Evolutionary conservation across 2,888 invertebrate genomes (phyloP), one percentile per base, ranked within the genome.

Genomic region (Lutraria lutraria): DNA sequence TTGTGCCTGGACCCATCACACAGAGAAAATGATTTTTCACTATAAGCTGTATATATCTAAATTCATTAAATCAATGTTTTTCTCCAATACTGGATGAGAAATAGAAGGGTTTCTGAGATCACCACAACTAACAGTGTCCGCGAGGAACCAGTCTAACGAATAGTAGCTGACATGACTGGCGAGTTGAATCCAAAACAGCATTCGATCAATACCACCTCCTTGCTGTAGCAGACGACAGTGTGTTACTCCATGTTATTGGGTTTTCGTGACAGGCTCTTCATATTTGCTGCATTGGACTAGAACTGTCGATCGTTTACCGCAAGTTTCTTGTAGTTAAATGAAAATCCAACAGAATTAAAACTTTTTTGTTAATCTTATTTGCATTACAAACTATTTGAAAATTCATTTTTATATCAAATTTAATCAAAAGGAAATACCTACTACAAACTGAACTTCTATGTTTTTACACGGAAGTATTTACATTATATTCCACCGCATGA

Each of bases 21-120:
- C 60, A 80, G 80, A 72, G 43, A 79, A 68, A 88, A 52, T 60
- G 63, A 68, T 76, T 19, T 76, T 85, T 81, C 56, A 60, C 80
- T 88, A 83, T 86, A 85, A 86, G 87, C 85, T 81, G 79, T 85
- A 86, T 86, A 86, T 81, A 88, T 87, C 89, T 89, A 87, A 89
- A 86, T 89, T 83, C 88, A 86, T 89, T 85, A 87, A 91, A 91
- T 91, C 91, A 88, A 91, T 91, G 91, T 86, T 89, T 86, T 88
- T 80, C 53, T 86, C 90, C 79, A 56, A 90, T 88, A 88, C 83
- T 52, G 87, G 85, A 68, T 81, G 86, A 85, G 83, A 60, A 86
- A 83, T 86, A 86, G 88, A 88, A 88, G 56, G 56, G 81, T 85
- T n/a, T 85, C 80, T 25, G 80, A 85, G 85, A 85, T 85, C 80